phyloP scores from a whole-genome alignment of 2,888 invertebrate species.

The Lepas anatifera region DNA sequence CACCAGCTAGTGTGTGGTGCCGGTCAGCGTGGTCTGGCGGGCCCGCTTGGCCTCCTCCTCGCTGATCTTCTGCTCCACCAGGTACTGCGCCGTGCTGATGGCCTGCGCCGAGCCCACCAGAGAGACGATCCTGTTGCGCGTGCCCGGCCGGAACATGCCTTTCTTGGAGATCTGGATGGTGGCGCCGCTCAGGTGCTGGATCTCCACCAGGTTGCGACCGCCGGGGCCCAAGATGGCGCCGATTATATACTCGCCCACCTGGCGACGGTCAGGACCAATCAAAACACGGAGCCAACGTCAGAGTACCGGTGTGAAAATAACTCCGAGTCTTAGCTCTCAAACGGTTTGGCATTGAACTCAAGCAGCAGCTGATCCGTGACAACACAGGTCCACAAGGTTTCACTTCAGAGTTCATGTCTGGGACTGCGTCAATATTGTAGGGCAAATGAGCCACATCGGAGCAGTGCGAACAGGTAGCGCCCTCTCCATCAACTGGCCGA shows the following conservation, averaged over 20 bases:
- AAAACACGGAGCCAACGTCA: no score
- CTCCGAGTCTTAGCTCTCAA: no score
- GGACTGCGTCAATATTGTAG: no score
- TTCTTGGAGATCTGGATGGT: constrained; percentile 98
- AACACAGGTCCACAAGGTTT: no score
- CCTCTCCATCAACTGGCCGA: no score
- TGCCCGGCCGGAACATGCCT: constrained; percentile 93
- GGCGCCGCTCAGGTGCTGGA: constrained; percentile 93
- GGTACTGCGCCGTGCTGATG: constrained; percentile 82
- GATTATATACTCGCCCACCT: constrained; percentile 87
- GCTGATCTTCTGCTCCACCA: constrained; percentile 91
- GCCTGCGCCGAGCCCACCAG: constrained; percentile 80
- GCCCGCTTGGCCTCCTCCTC: constrained; percentile 59
- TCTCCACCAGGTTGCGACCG: constrained; percentile 90
- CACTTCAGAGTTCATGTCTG: no score
- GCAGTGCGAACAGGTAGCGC: no score
- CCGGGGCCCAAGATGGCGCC: constrained; percentile 96
- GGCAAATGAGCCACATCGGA: no score
- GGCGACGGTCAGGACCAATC: constrained; percentile 36
- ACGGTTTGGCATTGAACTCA: no score
- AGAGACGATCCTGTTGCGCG: constrained; percentile 92
- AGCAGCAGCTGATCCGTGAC: no score
- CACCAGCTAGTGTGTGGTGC: constrained; percentile 16
- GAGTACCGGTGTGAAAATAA: no score
- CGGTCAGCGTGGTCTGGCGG: constrained; percentile 24